Percentiles rank a stretch among this genome's conserved stretches.
These are phyloP conservation scores for Tipula helvola DNA, from an alignment of 2,888 invertebrate genomes.

Conservation along the genomic window DNA sequence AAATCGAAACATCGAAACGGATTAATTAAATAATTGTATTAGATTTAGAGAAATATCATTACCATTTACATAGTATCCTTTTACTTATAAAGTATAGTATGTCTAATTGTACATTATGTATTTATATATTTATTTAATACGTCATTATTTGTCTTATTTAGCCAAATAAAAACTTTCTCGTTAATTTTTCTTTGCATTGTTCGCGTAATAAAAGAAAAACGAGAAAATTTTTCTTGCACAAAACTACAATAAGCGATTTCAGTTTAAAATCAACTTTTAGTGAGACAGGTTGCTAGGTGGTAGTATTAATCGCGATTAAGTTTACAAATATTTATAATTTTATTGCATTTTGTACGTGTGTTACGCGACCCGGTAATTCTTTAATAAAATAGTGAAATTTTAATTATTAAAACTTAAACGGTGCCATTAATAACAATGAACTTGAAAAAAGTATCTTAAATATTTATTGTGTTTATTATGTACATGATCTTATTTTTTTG, in stretches of 20 bases:
- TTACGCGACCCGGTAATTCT: background rate
- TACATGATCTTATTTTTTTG: background rate
- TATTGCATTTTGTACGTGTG: background rate
- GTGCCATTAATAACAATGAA: background rate
- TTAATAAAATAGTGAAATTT: background rate
- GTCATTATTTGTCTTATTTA: background rate
- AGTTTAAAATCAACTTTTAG: background rate
- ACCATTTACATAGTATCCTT: background rate
- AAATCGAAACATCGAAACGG: background rate
- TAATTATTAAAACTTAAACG: background rate
- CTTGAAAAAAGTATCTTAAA: background rate
- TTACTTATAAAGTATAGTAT: background rate
- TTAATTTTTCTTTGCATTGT: background rate
- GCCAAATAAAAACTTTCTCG: background rate
- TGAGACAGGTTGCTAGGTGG: background rate
- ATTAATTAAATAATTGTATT: background rate
- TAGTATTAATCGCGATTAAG: background rate
- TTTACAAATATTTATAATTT: background rate
- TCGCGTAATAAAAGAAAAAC: background rate
- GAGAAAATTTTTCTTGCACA: background rate
- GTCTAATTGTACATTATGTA: background rate
- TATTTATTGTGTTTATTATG: background rate
- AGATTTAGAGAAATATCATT: background rate
- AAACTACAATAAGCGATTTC: background rate
- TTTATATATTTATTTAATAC: background rate